Percentiles rank a stretch among this genome's conserved stretches.
Conservation (phyloP, 2,797 vertebrate genomes). For the Helicolenus hilgendorfi region DNA sequence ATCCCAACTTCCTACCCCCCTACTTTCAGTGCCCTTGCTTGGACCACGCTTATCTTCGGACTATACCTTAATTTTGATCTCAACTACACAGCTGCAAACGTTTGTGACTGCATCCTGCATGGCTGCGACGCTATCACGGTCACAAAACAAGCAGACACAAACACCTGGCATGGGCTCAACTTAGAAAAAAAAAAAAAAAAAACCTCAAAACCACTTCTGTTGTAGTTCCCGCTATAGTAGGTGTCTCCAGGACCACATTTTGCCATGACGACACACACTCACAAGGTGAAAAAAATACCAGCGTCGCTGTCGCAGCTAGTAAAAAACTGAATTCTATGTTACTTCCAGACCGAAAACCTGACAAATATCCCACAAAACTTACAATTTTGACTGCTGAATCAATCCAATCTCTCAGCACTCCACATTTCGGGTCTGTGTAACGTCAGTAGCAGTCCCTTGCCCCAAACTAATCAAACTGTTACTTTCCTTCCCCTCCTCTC, state of each 20-base stretch:
- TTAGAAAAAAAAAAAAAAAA: no score
- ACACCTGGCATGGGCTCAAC: no score
- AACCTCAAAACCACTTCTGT: not conserved
- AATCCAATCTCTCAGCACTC: conserved; percentile 25
- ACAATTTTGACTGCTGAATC: conserved; percentile 26
- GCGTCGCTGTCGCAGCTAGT: not conserved
- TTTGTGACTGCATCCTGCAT: no score
- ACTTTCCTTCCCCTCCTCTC: conserved; percentile 40
- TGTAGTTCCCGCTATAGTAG: not conserved
- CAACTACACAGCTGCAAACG: not conserved
- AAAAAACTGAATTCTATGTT: not conserved
- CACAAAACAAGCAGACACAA: no score
- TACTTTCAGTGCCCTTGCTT: no score
- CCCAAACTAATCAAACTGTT: conserved; percentile 60
- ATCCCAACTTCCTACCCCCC: no score
- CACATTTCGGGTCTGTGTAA: conserved; percentile 48
- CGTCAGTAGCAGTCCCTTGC: conserved; percentile 42
- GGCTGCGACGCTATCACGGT: no score
- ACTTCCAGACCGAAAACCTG: not conserved
- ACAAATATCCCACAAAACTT: conserved; percentile 29
- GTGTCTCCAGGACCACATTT: not conserved
- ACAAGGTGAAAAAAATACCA: not conserved
- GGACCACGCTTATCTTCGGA: no score
- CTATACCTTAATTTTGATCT: not conserved
- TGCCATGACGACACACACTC: not conserved